Evolutionary conservation across 2,888 invertebrate species (phyloP).

Genomic region (Ochlodes sylvanus): DNA sequence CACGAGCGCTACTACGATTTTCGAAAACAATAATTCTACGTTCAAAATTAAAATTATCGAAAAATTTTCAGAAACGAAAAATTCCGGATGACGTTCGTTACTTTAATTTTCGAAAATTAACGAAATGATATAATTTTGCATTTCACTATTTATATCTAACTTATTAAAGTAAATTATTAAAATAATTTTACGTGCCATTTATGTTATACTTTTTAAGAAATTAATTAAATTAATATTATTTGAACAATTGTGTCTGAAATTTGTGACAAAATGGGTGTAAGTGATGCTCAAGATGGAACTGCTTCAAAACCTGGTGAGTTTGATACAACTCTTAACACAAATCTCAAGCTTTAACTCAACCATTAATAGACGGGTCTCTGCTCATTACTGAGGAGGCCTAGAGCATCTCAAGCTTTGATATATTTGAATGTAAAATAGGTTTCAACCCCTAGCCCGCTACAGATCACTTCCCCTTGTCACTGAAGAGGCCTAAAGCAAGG

Average conservation of each 20-base stretch:
- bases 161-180: neutral
- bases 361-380: too few species aligned
- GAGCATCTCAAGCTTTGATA: too few species aligned
- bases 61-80: constrained; percentile 1
- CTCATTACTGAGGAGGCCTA: too few species aligned
- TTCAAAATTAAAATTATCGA: neutral
- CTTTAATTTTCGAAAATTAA: neutral
- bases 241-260: neutral
- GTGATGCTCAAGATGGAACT: constrained; percentile 12
- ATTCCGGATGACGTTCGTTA: neutral
- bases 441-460: too few species aligned
- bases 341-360: too few species aligned
- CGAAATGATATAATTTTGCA: neutral
- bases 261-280: constrained; percentile 27
- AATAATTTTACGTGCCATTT: neutral
- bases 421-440: too few species aligned
- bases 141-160: neutral
- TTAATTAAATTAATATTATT: neutral
- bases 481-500: too few species aligned
- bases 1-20: constrained; percentile 7
- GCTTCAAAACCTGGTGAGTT: constrained; percentile 22
- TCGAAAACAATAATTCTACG: too few species aligned
- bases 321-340: neutral
- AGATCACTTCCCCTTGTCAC: too few species aligned
- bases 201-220: neutral